Conservation (phyloP, 2,888 invertebrate species). For the Margaritifera margaritifera region DNA sequence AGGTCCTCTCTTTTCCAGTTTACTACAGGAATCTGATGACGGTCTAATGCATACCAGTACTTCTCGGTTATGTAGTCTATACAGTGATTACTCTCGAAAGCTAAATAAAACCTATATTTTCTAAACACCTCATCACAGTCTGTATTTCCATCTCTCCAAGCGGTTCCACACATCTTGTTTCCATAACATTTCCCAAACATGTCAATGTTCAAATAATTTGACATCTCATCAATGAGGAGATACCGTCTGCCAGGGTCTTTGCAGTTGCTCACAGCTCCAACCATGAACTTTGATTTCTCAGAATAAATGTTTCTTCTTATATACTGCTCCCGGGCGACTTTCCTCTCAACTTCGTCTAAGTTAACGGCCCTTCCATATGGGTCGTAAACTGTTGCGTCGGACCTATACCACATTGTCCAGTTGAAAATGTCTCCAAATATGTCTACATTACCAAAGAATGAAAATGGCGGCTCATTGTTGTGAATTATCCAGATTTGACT, state of each 20-base stretch:
- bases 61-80: slow-evolving; percentile 58
- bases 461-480: slow-evolving; percentile 53
- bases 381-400: slow-evolving; percentile 49
- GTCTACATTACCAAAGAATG: slow-evolving; percentile 40
- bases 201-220: slow-evolving; percentile 27
- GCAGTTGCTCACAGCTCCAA: slow-evolving; percentile 34
- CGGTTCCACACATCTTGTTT: background rate
- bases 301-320: slow-evolving; percentile 22
- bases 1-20: slow-evolving; percentile 41
- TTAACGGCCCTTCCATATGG: slow-evolving; percentile 40
- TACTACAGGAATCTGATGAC: slow-evolving; percentile 54
- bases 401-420: slow-evolving; percentile 56
- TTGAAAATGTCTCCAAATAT: slow-evolving; percentile 44
- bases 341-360: slow-evolving; percentile 15
- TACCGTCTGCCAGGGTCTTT: slow-evolving; percentile 33
- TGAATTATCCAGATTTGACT: slow-evolving; percentile 55
- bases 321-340: slow-evolving; percentile 2
- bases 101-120: slow-evolving; percentile 32
- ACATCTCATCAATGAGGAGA: slow-evolving; percentile 25
- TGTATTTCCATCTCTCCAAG: slow-evolving; percentile 2
- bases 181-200: slow-evolving; percentile 18
- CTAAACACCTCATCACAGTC: slow-evolving; percentile 7
- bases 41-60: slow-evolving; percentile 46
- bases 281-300: slow-evolving; percentile 29
- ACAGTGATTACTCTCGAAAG: slow-evolving; percentile 48